Percentiles rank a stretch among this genome's conserved stretches.
Conservation (phyloP, 2,888 invertebrate genomes). For the Copidosoma aretas region DNA sequence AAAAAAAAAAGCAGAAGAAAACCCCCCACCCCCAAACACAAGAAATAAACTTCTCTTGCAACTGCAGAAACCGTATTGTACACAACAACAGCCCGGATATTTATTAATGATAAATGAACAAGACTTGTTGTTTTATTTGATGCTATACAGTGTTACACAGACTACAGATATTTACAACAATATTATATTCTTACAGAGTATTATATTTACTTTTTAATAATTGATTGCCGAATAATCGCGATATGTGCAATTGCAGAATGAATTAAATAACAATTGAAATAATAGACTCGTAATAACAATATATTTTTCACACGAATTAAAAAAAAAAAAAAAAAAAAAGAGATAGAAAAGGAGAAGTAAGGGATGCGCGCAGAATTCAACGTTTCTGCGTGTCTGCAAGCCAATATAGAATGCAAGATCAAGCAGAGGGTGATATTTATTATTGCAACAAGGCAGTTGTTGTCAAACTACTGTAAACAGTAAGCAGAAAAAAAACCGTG, state of each 20-base stretch:
- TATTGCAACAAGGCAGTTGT: constrained; percentile 53
- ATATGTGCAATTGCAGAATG: constrained; percentile 52
- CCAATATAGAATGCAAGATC: constrained; percentile 59
- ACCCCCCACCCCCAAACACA: constrained; percentile 59
- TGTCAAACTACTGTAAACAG: constrained; percentile 43
- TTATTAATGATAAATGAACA: constrained; percentile 45
- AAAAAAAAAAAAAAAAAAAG: constrained; percentile 9
- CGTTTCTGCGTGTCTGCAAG: constrained; percentile 47
- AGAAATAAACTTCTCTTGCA: constrained; percentile 49
- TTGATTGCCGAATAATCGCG: constrained; percentile 55
- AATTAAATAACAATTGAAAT: constrained; percentile 35
- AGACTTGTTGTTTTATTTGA: constrained; percentile 63
- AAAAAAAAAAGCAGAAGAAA: constrained; percentile 59
- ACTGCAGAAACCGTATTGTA: neutral
- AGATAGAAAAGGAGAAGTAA: neutral
- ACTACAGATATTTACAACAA: constrained; percentile 64
- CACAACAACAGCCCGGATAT: constrained; percentile 50
- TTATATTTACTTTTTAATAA: constrained; percentile 62
- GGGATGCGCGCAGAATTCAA: constrained; percentile 50
- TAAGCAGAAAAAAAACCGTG: constrained; percentile 50
- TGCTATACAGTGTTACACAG: constrained; percentile 64
- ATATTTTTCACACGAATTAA: constrained; percentile 54
- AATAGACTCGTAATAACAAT: constrained; percentile 57
- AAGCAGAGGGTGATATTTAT: constrained; percentile 61
- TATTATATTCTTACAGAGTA: constrained; percentile 64